These are phyloP conservation scores for Turnix velox DNA, from an alignment of 2,113 vertebrate genomes.

Conservation along the genomic window DNA sequence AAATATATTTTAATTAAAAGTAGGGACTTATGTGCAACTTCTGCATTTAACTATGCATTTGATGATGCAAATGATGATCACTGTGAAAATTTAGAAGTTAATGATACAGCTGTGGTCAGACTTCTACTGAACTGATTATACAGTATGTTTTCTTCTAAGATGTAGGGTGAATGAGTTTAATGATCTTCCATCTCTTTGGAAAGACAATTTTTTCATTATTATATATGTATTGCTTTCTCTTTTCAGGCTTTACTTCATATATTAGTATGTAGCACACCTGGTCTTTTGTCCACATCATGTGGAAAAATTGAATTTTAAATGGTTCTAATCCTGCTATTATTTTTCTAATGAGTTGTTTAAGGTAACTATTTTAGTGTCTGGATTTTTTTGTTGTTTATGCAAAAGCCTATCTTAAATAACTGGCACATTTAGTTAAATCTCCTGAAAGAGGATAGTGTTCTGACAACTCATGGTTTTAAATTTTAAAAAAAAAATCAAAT, in stretches of 20 bases:
- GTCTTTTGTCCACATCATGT: background rate
- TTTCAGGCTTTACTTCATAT: background rate
- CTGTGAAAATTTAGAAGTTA: background rate
- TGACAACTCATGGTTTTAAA: background rate
- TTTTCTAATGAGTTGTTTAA: background rate
- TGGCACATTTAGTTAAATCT: background rate
- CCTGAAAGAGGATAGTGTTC: background rate
- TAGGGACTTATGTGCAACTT: fast-evolving
- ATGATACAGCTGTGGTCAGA: background rate
- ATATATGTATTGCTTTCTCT: background rate
- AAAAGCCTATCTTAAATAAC: background rate
- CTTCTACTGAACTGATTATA: background rate
- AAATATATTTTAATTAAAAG: background rate
- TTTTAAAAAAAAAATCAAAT: background rate
- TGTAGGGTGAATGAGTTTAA: background rate
- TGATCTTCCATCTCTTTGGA: background rate
- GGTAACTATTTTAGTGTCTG: background rate
- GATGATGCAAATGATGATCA: background rate
- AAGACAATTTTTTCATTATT: background rate
- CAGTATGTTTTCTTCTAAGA: background rate
- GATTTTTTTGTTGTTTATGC: background rate
- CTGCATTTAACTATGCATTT: background rate
- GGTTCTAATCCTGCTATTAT: background rate
- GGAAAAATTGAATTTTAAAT: background rate
- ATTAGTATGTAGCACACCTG: background rate